Evolutionary conservation across 1,140 invertebrate species (phyloP), one percentile per base, ranked within the genome.

Genomic region (Eurosta solidaginis): DNA sequence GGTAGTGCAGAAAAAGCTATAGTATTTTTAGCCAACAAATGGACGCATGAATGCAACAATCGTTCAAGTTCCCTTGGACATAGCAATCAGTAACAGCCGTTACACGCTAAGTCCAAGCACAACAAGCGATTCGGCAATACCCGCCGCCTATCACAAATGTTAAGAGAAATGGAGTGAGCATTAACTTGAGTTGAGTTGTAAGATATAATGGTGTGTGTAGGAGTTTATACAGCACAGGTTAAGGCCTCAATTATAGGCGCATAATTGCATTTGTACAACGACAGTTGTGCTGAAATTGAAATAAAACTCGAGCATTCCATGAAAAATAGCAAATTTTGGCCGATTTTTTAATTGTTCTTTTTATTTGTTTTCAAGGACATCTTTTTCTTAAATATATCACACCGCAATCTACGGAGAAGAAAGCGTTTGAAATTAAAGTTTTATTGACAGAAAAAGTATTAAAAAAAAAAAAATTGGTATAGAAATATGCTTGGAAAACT

Each of bases 201-300:
- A n/a, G n/a, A n/a, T n/a, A n/a, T n/a, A n/a, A n/a, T n/a, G n/a
- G n/a, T 29, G 5, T 40, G 33, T 33, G 33, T 1, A 6, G 33
- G 1, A 33, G 7, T 29, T 20, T 68, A n/a, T 68, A 10, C 14
- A 6, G 59, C 17, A 20, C 36, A 42, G 59, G 59, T 40, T 68
- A 33, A 42, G 59, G 33, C 59, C 36, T 68, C 59, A 68, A 68
- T 68, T 68, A 68, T 68, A 33, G 59, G 9, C 59, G 59, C 59
- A 33, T 68, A 68, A 68, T 68, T 68, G 59, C 59, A 68, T 68
- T 68, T 68, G 59, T 33, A 68, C 59, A 68, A 68, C 59, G 59
- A 68, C 59, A 68, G 40, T 68, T 40, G 59, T 20, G 40, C 59
- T 68, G 33, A 68, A 68, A 68, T 68, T 29, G 59, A 68, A 68